Evolutionary conservation across 2,797 vertebrate species (phyloP).

Genomic region (Babyrousa celebensis): DNA sequence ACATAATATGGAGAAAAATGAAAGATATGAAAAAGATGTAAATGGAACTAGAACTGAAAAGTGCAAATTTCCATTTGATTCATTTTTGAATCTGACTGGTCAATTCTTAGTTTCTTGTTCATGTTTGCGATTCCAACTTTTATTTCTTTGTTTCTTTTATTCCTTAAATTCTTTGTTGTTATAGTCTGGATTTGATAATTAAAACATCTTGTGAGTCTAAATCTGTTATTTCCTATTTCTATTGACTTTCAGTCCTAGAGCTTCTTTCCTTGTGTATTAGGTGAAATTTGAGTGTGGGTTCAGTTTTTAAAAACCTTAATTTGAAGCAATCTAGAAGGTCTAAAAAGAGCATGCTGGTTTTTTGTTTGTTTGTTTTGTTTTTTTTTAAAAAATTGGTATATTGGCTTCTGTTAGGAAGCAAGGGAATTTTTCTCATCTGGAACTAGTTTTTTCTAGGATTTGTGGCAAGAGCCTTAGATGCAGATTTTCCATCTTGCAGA

Average conservation of each 20-base stretch:
- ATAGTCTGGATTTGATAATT: not conserved
- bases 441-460: not conserved
- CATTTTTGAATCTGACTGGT: not conserved
- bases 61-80: not conserved
- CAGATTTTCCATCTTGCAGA: not conserved
- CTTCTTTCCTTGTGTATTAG: not conserved
- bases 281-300: not conserved
- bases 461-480: not conserved
- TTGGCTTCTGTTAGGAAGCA: not conserved
- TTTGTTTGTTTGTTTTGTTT: not conserved
- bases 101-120: not conserved
- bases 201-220: not conserved
- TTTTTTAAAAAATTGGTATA: not conserved
- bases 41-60: not conserved
- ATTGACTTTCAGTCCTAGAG: not conserved
- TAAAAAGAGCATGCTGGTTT: not conserved
- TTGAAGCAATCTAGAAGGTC: not conserved
- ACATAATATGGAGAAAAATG: not conserved
- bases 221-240: not conserved
- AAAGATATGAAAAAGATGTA: slow-evolving; percentile 10
- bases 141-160: not conserved
- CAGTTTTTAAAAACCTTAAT: not conserved
- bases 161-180: not conserved
- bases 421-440: not conserved
- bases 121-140: not conserved